Evolutionary conservation across 2,797 vertebrate genomes (phyloP), one percentile per base, ranked within the genome.

Genomic region (Peromyscus aztecus): DNA sequence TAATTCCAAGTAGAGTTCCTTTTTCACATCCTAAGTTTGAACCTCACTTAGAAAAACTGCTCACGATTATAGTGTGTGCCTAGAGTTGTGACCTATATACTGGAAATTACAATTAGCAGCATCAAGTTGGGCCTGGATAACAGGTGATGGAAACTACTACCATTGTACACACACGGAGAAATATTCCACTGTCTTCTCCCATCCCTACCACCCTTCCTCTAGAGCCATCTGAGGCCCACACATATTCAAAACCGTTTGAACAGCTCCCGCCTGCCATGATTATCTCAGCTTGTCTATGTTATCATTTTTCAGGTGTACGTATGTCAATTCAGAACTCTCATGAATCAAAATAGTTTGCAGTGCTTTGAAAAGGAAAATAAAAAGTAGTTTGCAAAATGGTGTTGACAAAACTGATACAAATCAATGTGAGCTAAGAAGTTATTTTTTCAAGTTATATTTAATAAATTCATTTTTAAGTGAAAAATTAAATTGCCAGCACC

Each of bases 301-400:
- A 89, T n/a, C 17, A 43, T 89, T 95, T 95, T 95, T 82, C 10
- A 92, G 90, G 7, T 95, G 46, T 86, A 57, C 82, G 91, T 73
- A 91, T 23, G 5, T 89, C 92, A 94, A 96, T 61, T 95, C 34
- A 81, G 17, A 46, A 96, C 96, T 91, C 73, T 85, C 9, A 84
- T 90, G 96, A 92, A 78, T 90, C 90, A 95, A 96, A 97, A 90
- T 89, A 94, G 21, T 77, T 40, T 86, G 24, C 43, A 89, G 21
- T 87, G 12, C 67, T 91, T 94, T 97, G 94, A 95, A 34, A 69
- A 6, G 52, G 40, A 13, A 63, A 93, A 89, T 16, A 88, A 89
- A 55, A 83, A 89, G 76, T 80, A 29, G 13, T 49, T 93, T 90
- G 16, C 46, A 95, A 95, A 96, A 82, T 61, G 19, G 21, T 5